Base-by-base conservation (phyloP, 2,888 invertebrate genomes). In the Linyphia triangularis region DNA sequence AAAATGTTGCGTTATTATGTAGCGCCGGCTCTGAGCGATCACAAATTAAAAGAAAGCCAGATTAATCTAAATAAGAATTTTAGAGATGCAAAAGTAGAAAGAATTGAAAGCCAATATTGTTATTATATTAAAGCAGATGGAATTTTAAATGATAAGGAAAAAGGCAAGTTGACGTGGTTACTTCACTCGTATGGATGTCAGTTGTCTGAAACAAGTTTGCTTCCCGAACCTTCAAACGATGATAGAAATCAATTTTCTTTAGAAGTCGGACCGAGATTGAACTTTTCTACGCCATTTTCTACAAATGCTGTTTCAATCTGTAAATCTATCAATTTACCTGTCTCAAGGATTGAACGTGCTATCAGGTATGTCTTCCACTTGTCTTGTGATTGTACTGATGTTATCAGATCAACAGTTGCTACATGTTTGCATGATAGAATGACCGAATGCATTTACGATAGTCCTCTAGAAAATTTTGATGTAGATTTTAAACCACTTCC, bases 221-320 rank as follows among this genome's bases (percentile, higher is more conserved):
- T 88, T 61, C 72, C 63, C 59, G 37, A 51, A n/a, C n/a, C 22
- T 7, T 13, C 22, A 16, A 13, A 22, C 43, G 4, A n/a, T 4
- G 22, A 33, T 28, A 24, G 24, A 61, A 61, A 33, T 22, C 19
- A 43, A n/a, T 59, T 88, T 22, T 9, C 59, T 28, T 1, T 77
- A 2, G 88, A 88, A 73, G 70, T 90, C 72, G 90, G 90, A 43
- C 91, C 90, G 92, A 96, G 98, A 91, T 95, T 98, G 91, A 97
- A 98, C 93, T 98, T 98, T 93, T 98, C 97, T 19, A 99, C 99
- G 57, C 96, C 99, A 0, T 97, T 97, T 92, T 98, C 98, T 0
- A 98, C 98, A 91, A 99, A 99, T 93, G 97, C 98, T 33, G 96
- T 99, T 0, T 97, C 98, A 78, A 98, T 99, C 91, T 98, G 97